Conservation (phyloP, 2,888 invertebrate genomes). For the Acanthosoma haemorrhoidale region DNA sequence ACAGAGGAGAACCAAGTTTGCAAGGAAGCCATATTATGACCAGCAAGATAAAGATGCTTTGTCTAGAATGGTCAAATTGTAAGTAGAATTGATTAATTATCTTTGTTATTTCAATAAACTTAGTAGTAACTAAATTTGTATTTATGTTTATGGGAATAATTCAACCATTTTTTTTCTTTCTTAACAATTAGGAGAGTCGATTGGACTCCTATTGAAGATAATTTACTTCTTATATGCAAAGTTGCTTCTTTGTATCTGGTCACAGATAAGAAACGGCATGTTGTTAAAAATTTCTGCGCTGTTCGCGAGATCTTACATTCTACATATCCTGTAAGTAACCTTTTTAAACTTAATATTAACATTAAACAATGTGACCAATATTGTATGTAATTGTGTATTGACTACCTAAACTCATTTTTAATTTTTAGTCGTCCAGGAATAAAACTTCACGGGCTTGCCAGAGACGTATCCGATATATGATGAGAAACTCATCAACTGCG, state of each 20-base stretch:
- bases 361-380: neutral
- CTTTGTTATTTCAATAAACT: no score
- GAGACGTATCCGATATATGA: constrained; percentile 57
- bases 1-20: constrained; percentile 27
- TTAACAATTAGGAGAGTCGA: constrained; percentile 49
- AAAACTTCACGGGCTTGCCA: constrained; percentile 66
- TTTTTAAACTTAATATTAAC: neutral
- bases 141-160: no score
- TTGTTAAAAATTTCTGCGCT: constrained; percentile 36
- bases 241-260: constrained; percentile 55
- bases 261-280: constrained; percentile 27
- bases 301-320: constrained; percentile 39
- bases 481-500: constrained; percentile 55
- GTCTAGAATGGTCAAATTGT: constrained; percentile 55
- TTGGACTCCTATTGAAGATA: constrained; percentile 66
- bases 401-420: no score
- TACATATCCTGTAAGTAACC: constrained; percentile 34
- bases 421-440: constrained; percentile 49
- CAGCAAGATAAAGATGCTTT: constrained; percentile 60
- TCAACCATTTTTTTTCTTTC: neutral
- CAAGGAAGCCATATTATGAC: constrained; percentile 50
- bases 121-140: no score
- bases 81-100: constrained; percentile 18
- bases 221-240: constrained; percentile 60
- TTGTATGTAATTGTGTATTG: neutral